phyloP scores from a whole-genome alignment of 2,888 invertebrate species.

The Tuta absoluta region DNA sequence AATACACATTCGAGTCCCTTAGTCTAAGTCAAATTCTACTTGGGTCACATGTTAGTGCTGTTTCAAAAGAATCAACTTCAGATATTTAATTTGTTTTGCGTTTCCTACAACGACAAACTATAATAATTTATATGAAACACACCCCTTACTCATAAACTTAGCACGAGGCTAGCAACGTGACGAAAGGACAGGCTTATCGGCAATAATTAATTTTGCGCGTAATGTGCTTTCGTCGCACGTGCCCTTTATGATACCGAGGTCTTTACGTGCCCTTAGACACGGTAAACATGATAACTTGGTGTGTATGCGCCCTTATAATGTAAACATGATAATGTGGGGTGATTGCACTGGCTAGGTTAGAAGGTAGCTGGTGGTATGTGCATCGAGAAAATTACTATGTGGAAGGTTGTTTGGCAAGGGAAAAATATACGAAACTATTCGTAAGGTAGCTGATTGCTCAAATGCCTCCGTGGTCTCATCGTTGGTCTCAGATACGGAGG shows the following conservation, averaged over 20 bases:
- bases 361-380: not conserved
- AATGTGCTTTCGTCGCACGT: not conserved
- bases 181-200: not conserved
- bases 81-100: too few relatives aligned
- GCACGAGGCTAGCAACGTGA: not conserved
- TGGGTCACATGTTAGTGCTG: too few relatives aligned
- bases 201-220: slow-evolving; percentile 10
- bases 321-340: slow-evolving; percentile 10
- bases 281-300: slow-evolving; percentile 3
- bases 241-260: slow-evolving; percentile 2
- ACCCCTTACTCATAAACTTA: not conserved
- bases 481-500: too few relatives aligned
- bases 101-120: too few relatives aligned
- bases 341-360: slow-evolving; percentile 4
- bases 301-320: not conserved
- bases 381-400: not conserved
- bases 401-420: not conserved
- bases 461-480: too few relatives aligned
- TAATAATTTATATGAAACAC: not conserved
- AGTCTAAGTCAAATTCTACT: too few relatives aligned
- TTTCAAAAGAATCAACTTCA: too few relatives aligned
- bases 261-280: not conserved
- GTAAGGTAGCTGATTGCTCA: too few relatives aligned
- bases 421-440: too few relatives aligned
- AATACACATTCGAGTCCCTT: too few relatives aligned